Evolutionary conservation across 2,888 invertebrate genomes (phyloP).

Genomic region (Sinelater perroti): DNA sequence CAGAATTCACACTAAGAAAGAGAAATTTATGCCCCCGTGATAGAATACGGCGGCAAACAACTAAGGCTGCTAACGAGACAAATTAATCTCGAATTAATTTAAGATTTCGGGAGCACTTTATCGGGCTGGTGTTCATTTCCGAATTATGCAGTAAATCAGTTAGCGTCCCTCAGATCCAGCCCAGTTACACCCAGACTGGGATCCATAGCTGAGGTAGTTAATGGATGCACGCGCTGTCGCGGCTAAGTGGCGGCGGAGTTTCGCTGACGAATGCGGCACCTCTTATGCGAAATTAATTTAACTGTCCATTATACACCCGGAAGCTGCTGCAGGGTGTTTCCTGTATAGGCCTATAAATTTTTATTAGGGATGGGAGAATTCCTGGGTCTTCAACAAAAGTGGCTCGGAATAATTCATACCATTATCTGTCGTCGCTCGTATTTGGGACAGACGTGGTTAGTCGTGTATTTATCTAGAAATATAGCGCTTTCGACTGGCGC

Average conservation of each 20-base stretch:
- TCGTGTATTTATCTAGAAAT: slow-evolving; percentile 3
- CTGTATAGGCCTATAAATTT: neutral
- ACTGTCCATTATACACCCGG: neutral
- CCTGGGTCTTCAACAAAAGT: slow-evolving; percentile 4
- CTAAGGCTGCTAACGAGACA: too few species aligned
- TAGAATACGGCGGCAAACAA: too few species aligned
- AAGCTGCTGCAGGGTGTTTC: neutral
- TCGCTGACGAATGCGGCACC: neutral
- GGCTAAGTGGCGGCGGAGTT: too few species aligned
- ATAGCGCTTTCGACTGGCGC: neutral
- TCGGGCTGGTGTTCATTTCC: neutral
- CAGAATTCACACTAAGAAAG: too few species aligned
- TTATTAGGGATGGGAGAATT: slow-evolving; percentile 7
- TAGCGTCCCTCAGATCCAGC: neutral
- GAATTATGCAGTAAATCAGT: neutral
- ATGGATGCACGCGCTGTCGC: too few species aligned
- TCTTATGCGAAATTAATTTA: slow-evolving; percentile 1
- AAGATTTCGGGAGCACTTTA: too few species aligned
- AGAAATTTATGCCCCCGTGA: too few species aligned
- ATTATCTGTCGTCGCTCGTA: slow-evolving; percentile 10
- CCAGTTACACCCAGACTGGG: too few species aligned
- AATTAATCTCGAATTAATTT: too few species aligned
- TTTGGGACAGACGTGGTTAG: slow-evolving; percentile 9
- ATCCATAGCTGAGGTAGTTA: too few species aligned
- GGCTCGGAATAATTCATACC: slow-evolving; percentile 7